These are phyloP conservation scores for Bovichtus diacanthus DNA, from an alignment of 2,797 vertebrate genomes.

Conservation along the genomic window DNA sequence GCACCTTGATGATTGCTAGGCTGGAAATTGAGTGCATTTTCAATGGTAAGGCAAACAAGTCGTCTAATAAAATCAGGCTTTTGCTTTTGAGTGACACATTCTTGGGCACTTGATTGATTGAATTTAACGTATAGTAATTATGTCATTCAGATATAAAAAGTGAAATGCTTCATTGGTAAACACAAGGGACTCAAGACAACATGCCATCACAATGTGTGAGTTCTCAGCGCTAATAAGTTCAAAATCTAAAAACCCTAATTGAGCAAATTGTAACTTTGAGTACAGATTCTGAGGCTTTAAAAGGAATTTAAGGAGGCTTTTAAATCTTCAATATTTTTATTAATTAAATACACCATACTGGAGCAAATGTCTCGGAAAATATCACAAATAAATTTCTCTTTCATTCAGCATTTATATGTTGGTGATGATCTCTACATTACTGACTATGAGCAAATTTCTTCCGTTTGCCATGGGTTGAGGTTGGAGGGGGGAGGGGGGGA, in stretches of 20 bases:
- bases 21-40: conserved; percentile 66
- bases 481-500: conserved; percentile 33
- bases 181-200: conserved; percentile 16
- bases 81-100: conserved; percentile 59
- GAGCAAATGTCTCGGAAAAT: conserved; percentile 99
- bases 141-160: conserved; percentile 37
- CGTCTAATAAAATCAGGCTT: conserved; percentile 53
- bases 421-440: conserved; percentile 95
- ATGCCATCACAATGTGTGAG: background rate
- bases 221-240: conserved; percentile 1
- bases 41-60: conserved; percentile 55
- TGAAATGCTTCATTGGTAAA: conserved; percentile 26
- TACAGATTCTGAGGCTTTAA: background rate
- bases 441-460: conserved; percentile 89
- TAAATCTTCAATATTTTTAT: conserved; percentile 95
- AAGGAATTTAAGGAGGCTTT: conserved; percentile 67
- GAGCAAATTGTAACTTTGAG: conserved; percentile 1
- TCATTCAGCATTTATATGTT: conserved; percentile 99
- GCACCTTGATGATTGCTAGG: conserved; percentile 74
- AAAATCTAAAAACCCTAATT: conserved; percentile 19
- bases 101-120: conserved; percentile 34
- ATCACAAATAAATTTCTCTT: conserved; percentile 99
- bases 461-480: conserved; percentile 84
- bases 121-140: conserved; percentile 51
- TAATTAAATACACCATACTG: conserved; percentile 99